A percentile compares a stretch with the other conserved stretches of the same genome.
These are phyloP conservation scores for Dendroctonus ponderosae DNA, from an alignment of 1,140 invertebrate genomes.

Conservation along the genomic window DNA sequence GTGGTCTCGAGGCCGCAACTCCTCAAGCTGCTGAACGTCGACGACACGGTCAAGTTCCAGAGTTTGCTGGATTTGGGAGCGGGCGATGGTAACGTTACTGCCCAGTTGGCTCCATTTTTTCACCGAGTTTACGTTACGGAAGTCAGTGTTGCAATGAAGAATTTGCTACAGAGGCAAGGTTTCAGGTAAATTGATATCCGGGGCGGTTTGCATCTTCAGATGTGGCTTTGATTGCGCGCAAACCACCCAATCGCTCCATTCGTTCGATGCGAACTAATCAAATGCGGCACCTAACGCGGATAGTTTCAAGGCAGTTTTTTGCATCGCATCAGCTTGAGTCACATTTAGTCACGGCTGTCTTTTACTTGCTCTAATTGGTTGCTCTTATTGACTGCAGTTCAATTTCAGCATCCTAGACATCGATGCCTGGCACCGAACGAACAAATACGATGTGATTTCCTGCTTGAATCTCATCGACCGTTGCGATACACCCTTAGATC, in stretches of 20 bases:
- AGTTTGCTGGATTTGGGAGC: conserved; percentile 83
- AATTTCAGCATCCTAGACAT: conserved; percentile 69
- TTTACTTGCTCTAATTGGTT: no score
- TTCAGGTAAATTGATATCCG: conserved; percentile 64
- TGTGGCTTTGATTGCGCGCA: no score
- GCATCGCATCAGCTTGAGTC: background rate
- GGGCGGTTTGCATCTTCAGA: background rate
- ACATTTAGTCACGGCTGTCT: no score
- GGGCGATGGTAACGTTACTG: conserved; percentile 86
- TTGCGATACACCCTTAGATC: conserved; percentile 73
- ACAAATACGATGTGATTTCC: conserved; percentile 75
- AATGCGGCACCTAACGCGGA: no score
- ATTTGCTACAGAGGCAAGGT: conserved; percentile 66
- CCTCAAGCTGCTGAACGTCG: conserved; percentile 54
- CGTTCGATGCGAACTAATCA: no score
- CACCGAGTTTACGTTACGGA: conserved; percentile 78
- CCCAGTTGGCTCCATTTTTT: conserved; percentile 71
- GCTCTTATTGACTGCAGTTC: background rate
- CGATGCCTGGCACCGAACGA: conserved; percentile 66
- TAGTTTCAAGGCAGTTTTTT: no score
- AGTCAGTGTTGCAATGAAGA: conserved; percentile 79
- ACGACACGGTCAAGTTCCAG: conserved; percentile 52
- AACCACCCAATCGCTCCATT: no score
- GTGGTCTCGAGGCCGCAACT: conserved; percentile 81
- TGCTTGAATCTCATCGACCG: conserved; percentile 90